These are phyloP conservation scores for Yponomeuta evonymella DNA, from an alignment of 2,888 invertebrate genomes.

Conservation along the genomic window DNA sequence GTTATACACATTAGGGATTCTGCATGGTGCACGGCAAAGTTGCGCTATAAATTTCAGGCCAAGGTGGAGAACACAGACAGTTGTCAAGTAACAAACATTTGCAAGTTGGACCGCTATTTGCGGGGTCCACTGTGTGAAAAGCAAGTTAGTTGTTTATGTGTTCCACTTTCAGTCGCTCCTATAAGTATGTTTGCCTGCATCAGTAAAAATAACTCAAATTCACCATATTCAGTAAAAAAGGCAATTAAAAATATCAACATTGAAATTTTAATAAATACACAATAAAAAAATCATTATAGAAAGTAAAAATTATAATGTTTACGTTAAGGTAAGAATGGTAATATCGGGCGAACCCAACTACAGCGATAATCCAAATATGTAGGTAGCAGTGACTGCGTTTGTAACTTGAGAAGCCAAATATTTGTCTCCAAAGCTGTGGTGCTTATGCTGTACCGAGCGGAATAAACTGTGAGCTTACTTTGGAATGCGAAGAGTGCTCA, in stretches of 20 bases:
- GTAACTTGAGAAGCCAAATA: conserved; percentile 9
- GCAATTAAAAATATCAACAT: too few species aligned
- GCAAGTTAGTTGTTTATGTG: conserved; percentile 10
- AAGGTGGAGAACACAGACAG: conserved; percentile 10
- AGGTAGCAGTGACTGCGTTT: background rate
- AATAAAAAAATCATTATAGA: too few species aligned
- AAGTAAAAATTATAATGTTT: too few species aligned
- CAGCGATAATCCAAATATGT: background rate
- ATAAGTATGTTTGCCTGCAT: background rate
- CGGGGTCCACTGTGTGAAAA: conserved; percentile 9
- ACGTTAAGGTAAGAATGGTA: too few species aligned
- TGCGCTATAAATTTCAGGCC: conserved; percentile 12
- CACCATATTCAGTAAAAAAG: too few species aligned
- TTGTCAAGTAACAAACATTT: conserved; percentile 17
- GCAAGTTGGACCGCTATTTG: conserved; percentile 13
- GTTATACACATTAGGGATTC: background rate
- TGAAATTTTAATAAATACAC: too few species aligned
- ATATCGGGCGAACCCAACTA: background rate
- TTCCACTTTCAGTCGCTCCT: background rate
- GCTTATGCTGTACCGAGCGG: conserved; percentile 1
- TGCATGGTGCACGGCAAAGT: conserved; percentile 4
- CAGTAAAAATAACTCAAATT: background rate
- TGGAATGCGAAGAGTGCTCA: conserved; percentile 12
- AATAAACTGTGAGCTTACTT: conserved; percentile 14
- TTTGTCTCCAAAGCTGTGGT: conserved; percentile 8